Percentiles rank a stretch among this genome's conserved stretches.
Evolutionary conservation across 2,113 vertebrate genomes (phyloP).

Genomic region (Lepus americanus): DNA sequence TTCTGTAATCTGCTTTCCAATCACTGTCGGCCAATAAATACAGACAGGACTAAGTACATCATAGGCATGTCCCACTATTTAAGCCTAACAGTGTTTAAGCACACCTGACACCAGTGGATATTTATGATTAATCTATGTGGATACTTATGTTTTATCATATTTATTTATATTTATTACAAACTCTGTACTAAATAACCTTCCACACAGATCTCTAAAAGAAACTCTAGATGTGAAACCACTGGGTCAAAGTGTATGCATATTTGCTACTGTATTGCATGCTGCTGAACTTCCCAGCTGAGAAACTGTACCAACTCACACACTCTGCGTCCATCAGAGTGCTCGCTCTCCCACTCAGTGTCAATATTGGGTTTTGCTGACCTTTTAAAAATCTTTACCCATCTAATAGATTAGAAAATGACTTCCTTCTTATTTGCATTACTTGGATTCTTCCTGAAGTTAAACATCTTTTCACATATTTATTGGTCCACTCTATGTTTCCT

Average conservation of each 20-base stretch:
- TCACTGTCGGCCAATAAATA: background rate
- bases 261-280: background rate
- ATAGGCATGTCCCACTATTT: background rate
- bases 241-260: slow-evolving; percentile 22
- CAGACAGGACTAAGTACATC: background rate
- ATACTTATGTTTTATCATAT: too few species aligned
- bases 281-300: background rate
- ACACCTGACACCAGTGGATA: background rate
- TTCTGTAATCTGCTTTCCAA: background rate
- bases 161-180: background rate
- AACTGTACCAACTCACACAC: background rate
- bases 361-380: slow-evolving; percentile 51
- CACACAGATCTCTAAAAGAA: slow-evolving; percentile 19
- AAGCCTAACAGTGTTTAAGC: background rate
- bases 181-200: background rate
- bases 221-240: background rate
- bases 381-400: slow-evolving; percentile 48
- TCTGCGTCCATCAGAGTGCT: background rate
- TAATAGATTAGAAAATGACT: slow-evolving; percentile 44
- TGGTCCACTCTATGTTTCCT: background rate
- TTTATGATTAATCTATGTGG: slow-evolving; percentile 1
- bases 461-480: slow-evolving; percentile 40
- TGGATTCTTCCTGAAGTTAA: slow-evolving; percentile 54
- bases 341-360: slow-evolving; percentile 37
- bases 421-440: slow-evolving; percentile 63